These are phyloP conservation scores for Nothocercus nigrocapillus DNA, from an alignment of 2,113 vertebrate species.

Conservation along the genomic window DNA sequence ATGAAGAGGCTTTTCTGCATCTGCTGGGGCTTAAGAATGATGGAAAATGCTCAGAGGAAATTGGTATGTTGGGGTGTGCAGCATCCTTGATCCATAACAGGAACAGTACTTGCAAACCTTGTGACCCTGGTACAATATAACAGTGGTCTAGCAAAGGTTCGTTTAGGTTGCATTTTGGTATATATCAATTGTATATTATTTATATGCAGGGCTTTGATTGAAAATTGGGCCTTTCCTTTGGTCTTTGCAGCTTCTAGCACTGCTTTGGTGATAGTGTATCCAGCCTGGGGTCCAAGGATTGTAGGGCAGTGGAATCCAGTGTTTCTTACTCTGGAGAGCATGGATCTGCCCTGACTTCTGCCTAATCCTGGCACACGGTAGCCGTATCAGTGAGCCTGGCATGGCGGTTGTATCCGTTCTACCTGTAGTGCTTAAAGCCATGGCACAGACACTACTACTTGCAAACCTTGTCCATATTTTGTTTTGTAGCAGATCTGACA, in stretches of 20 bases:
- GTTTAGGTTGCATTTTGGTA: neutral
- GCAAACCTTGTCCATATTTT: neutral
- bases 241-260: neutral
- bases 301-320: neutral
- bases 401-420: neutral
- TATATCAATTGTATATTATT: accelerated
- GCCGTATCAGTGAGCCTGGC: neutral
- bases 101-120: neutral
- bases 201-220: neutral
- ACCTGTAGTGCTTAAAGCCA: neutral
- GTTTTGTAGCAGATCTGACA: neutral
- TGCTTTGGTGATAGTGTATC: neutral
- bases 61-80: neutral
- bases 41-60: neutral
- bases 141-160: neutral
- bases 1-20: neutral
- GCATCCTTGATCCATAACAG: neutral
- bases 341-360: neutral
- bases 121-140: accelerated
- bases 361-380: neutral
- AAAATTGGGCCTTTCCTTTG: neutral
- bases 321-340: neutral
- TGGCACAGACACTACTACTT: neutral
- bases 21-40: neutral
- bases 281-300: neutral